Evolutionary conservation across 2,113 vertebrate species (phyloP).

Genomic region (Tupaia tana): DNA sequence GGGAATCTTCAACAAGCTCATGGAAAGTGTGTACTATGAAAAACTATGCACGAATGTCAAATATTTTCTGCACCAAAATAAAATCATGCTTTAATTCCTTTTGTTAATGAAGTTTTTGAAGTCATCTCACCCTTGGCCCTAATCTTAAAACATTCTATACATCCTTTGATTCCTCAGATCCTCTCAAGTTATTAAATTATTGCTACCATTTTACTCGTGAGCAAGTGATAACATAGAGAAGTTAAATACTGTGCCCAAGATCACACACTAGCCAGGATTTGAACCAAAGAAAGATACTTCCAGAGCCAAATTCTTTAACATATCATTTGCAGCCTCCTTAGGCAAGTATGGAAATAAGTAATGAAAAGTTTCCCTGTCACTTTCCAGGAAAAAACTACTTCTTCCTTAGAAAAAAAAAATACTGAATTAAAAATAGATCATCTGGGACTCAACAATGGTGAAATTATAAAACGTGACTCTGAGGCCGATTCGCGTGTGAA

Average conservation of each 20-base stretch:
- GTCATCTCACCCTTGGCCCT: background rate
- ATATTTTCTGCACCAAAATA: too few relatives aligned
- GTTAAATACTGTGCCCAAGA: background rate
- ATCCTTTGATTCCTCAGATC: background rate
- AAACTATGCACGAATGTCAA: too few relatives aligned
- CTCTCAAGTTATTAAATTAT: background rate
- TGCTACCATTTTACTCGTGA: background rate
- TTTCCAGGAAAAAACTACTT: constrained; percentile 35
- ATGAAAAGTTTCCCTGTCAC: background rate
- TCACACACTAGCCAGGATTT: background rate
- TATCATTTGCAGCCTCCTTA: background rate
- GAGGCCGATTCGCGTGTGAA: too few relatives aligned
- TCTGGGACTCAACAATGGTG: background rate
- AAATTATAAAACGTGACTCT: too few relatives aligned
- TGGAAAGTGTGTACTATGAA: too few relatives aligned
- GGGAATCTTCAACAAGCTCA: too few relatives aligned
- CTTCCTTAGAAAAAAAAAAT: background rate
- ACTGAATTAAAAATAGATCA: background rate
- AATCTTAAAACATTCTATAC: background rate
- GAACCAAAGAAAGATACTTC: background rate
- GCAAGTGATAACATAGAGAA: background rate
- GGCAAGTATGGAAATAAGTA: background rate
- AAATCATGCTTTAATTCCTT: too few relatives aligned
- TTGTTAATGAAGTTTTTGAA: too few relatives aligned
- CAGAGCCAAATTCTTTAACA: background rate